phyloP scores from a whole-genome alignment of 2,113 vertebrate species.

The Salvelinus sp. region DNA sequence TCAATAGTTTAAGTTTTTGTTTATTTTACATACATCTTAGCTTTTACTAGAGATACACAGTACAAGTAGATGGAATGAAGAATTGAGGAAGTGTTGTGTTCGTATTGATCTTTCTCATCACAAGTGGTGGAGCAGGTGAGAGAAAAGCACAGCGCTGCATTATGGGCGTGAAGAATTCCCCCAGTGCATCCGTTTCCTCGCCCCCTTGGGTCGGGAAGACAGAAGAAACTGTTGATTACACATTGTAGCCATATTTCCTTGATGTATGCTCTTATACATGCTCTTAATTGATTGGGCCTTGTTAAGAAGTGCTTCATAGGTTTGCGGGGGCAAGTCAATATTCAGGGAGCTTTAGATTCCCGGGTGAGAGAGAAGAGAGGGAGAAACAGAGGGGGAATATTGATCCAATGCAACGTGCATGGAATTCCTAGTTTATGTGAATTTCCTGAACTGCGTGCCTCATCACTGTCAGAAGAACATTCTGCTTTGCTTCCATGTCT shows the following conservation, averaged over 20 bases:
- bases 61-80: no score
- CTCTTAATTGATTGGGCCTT: conserved; percentile 71
- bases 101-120: no score
- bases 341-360: conserved; percentile 51
- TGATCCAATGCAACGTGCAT: conserved; percentile 59
- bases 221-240: conserved; percentile 47
- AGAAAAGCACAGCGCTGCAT: not conserved
- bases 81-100: no score
- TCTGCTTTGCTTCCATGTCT: conserved; percentile 22
- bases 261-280: conserved; percentile 58
- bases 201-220: not conserved
- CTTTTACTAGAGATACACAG: no score
- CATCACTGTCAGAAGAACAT: conserved; percentile 41
- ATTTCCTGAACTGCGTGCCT: conserved; percentile 66
- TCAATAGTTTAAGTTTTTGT: no score
- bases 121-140: not conserved
- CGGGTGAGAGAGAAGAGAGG: conserved; percentile 26
- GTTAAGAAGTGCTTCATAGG: conserved; percentile 59
- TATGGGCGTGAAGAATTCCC: not conserved
- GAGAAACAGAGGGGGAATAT: conserved; percentile 50
- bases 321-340: conserved; percentile 56
- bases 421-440: conserved; percentile 62
- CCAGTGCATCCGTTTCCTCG: not conserved
- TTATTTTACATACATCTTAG: no score
- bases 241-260: conserved; percentile 53